phyloP scores from a whole-genome alignment of 2,888 invertebrate species.

The Heteropelma amictum region DNA sequence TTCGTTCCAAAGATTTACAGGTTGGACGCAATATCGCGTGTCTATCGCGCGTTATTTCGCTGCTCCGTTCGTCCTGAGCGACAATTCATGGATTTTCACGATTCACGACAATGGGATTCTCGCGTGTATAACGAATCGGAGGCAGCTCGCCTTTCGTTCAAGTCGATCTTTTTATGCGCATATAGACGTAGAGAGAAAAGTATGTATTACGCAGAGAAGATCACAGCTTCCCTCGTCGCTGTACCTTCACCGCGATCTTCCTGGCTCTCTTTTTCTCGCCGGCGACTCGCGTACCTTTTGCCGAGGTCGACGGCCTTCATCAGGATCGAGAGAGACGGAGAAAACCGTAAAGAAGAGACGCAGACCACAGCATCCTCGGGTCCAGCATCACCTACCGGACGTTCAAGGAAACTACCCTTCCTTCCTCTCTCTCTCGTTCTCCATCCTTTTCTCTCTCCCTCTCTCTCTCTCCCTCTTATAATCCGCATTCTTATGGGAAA shows the following conservation, averaged over 20 bases:
- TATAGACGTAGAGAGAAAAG: conserved; percentile 56
- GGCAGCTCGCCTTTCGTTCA: too few relatives aligned
- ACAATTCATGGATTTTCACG: conserved; percentile 47
- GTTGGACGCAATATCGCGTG: conserved; percentile 8
- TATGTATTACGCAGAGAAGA: neutral
- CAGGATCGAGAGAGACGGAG: conserved; percentile 64
- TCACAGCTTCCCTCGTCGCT: conserved; percentile 9
- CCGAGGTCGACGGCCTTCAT: conserved; percentile 73
- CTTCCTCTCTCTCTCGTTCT: neutral
- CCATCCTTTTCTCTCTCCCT: neutral
- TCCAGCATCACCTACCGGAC: conserved; percentile 76
- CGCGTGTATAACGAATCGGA: conserved; percentile 60
- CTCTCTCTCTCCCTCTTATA: conserved; percentile 50
- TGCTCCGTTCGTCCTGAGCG: neutral
- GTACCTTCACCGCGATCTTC: conserved; percentile 25
- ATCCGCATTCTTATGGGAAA: conserved; percentile 69
- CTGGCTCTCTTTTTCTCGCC: conserved; percentile 55
- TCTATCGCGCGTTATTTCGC: conserved; percentile 1
- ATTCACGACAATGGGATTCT: conserved; percentile 66
- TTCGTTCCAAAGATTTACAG: neutral
- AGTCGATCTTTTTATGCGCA: too few relatives aligned
- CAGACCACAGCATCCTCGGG: too few relatives aligned
- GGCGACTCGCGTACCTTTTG: conserved; percentile 42
- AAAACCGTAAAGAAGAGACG: conserved; percentile 47
- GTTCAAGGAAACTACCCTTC: conserved; percentile 64